phyloP scores from a whole-genome alignment of 2,888 invertebrate species.

The Pherbina coryleti region DNA sequence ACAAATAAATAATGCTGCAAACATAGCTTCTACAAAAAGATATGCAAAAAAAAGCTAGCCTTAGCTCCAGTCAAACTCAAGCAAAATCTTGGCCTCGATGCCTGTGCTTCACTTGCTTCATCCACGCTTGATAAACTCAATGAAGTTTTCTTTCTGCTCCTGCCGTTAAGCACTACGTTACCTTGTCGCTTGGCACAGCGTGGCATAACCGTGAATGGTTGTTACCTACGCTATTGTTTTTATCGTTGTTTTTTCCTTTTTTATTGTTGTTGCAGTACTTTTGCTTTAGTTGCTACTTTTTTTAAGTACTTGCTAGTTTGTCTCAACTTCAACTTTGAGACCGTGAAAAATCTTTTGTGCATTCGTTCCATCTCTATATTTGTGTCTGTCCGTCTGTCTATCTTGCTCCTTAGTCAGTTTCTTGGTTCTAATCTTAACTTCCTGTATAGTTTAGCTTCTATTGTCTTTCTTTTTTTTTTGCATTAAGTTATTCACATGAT shows the following conservation, averaged over 20 bases:
- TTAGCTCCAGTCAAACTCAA: no score
- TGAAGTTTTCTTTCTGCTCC: no score
- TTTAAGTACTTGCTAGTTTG: background rate
- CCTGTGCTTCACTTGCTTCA: no score
- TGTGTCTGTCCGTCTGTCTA: background rate
- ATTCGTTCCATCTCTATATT: background rate
- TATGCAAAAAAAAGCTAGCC: no score
- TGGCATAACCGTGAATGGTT: background rate
- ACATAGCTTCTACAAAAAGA: no score
- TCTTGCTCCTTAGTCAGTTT: background rate
- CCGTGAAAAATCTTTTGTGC: slow-evolving; percentile 1
- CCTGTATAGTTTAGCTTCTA: background rate
- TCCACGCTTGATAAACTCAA: no score
- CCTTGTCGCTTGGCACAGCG: background rate
- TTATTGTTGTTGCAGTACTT: no score
- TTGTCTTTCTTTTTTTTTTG: background rate
- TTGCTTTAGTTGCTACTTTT: no score
- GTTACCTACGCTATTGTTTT: background rate
- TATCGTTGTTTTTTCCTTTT: background rate
- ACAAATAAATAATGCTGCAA: background rate
- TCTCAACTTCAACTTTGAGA: background rate
- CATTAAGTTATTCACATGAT: slow-evolving; percentile 28
- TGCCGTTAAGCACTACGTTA: background rate
- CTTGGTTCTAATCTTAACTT: background rate
- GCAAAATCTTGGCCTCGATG: no score